Base-by-base conservation (phyloP, 1,140 invertebrate species). In the Meloidogyne chitwoodi region DNA sequence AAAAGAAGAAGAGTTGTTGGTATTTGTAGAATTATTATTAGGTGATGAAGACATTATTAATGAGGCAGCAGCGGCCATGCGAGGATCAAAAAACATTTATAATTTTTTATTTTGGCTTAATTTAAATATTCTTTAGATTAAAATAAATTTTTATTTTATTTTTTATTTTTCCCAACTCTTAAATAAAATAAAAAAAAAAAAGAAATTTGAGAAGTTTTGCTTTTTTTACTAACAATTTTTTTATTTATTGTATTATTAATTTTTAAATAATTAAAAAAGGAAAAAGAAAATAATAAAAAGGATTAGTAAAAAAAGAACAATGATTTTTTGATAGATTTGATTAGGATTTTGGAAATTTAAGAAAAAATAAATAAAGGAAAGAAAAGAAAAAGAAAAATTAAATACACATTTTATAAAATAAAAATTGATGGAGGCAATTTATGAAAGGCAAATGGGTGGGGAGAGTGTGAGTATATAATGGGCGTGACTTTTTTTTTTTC, bases 21-120 rank as follows among this genome's bases (percentile, higher is more conserved):
- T 48, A 56, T 56, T n/a, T n/a, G 48, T 38, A 38, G 34, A 38
- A 38, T 38, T n/a, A 56, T 56, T 56, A 22, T 19, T 19, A 6
- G 48, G 10, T 19, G 44, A 48, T 4, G 11, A 41, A 14, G n/a
- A 34, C 4, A 72, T 62, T 29, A 72, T 62, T 62, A 73, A 64
- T 1, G 71, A 24, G 34, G 71, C 71, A 12, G 56, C 41, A 19
- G 71, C 34, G 0, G 68, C 71, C 61, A 41, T 73, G n/a, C 71
- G 71, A 19, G 71, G 71, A 56, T 73, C 71, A 34, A 73, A 73
- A 29, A 73, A 63, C 71, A 73, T 73, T 63, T n/a, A n/a, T n/a
- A n/a, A n/a, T n/a, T n/a, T n/a, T n/a, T n/a, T 73, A 26, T 48
- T 48, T 31, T 26, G 67, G 3, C 34, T 38, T 4, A 38, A 38